These are phyloP conservation scores for Andrena cerasifolii DNA, from an alignment of 1,140 invertebrate genomes.

Conservation along the genomic window DNA sequence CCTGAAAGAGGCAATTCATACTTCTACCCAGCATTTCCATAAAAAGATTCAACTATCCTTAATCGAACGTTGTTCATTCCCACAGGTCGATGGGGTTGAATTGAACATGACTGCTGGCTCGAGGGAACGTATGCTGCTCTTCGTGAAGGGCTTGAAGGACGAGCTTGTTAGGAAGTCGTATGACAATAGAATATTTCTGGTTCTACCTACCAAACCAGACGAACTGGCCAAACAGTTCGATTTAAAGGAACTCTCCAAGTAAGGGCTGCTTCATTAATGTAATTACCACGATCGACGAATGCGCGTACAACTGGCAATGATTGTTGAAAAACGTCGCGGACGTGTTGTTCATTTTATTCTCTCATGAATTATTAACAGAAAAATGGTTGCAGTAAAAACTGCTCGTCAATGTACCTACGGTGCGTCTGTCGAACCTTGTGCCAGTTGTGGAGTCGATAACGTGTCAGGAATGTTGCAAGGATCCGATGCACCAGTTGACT, in stretches of 20 bases:
- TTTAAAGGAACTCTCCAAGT: conserved; percentile 85
- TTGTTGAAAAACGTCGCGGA: not conserved
- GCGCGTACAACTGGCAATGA: not conserved
- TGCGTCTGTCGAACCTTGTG: conserved; percentile 46
- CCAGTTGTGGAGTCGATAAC: conserved; percentile 32
- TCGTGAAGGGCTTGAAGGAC: conserved; percentile 83
- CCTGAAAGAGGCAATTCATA: conserved; percentile 70
- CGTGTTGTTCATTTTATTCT: not conserved
- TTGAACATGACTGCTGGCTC: conserved; percentile 85
- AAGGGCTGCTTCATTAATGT: conserved; percentile 54
- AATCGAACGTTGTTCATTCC: not conserved
- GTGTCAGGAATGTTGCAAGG: conserved; percentile 35
- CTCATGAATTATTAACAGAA: conserved; percentile 24
- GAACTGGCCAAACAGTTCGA: conserved; percentile 88
- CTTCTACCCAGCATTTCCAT: not conserved
- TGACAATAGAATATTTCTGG: conserved; percentile 84
- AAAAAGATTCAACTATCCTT: too few species aligned
- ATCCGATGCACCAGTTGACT: conserved; percentile 26
- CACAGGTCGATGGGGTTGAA: conserved; percentile 86
- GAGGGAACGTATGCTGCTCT: conserved; percentile 83
- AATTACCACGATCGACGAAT: not conserved
- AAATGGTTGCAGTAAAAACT: not conserved
- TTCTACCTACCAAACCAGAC: conserved; percentile 85
- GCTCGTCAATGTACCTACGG: conserved; percentile 17
- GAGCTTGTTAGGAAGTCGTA: conserved; percentile 80